These are phyloP conservation scores for Auanema sp. DNA, from an alignment of 2,888 invertebrate genomes.

Conservation along the genomic window DNA sequence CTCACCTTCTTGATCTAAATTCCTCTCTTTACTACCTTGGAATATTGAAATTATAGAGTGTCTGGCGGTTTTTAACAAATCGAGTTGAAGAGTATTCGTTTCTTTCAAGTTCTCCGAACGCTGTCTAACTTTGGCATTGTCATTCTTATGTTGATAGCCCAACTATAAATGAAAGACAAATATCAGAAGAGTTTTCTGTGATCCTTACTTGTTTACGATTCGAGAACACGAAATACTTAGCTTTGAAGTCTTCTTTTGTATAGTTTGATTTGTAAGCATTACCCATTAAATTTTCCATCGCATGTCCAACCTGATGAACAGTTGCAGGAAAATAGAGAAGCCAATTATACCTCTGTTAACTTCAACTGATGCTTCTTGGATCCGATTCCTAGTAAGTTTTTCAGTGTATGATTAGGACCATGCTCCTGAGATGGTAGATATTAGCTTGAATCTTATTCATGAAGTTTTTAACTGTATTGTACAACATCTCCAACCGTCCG, in stretches of 20 bases:
- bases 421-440: slow-evolving; percentile 2
- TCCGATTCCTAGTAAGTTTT: slow-evolving; percentile 13
- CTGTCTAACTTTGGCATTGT: not conserved
- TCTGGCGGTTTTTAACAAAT: slow-evolving; percentile 34
- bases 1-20: not conserved
- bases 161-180: slow-evolving; percentile 13
- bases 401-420: slow-evolving; percentile 15
- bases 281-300: slow-evolving; percentile 96
- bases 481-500: slow-evolving; percentile 84
- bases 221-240: slow-evolving; percentile 48
- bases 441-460: not conserved
- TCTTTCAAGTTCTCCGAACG: slow-evolving; percentile 16
- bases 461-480: slow-evolving; percentile 74
- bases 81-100: slow-evolving; percentile 29
- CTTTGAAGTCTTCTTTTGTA: slow-evolving; percentile 83
- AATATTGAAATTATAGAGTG: slow-evolving; percentile 43
- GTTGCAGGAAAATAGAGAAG: not conserved
- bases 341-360: slow-evolving; percentile 6
- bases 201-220: slow-evolving; percentile 34
- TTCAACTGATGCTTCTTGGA: slow-evolving; percentile 19
- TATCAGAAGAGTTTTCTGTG: not conserved
- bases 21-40: slow-evolving; percentile 7
- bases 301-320: slow-evolving; percentile 76
- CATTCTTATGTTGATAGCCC: not conserved
- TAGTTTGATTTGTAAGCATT: slow-evolving; percentile 93